These are phyloP conservation scores for Macroteleia sp. DNA, from an alignment of 2,888 invertebrate genomes.

Conservation along the genomic window DNA sequence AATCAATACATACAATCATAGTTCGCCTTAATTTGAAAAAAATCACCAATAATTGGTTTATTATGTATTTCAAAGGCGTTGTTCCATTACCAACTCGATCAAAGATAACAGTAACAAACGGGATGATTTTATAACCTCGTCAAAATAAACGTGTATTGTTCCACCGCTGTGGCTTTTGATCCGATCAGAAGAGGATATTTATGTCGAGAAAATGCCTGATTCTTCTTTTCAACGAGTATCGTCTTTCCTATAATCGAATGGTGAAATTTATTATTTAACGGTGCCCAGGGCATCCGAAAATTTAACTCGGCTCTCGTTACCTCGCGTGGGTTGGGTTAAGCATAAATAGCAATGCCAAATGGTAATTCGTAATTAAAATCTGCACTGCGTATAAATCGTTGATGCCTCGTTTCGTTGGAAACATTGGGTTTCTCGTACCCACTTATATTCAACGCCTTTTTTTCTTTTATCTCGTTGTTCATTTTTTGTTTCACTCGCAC, in stretches of 20 bases:
- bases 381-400: conserved; percentile 9
- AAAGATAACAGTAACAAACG: conserved; percentile 21
- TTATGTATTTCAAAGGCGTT: conserved; percentile 11
- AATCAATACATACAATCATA: conserved; percentile 75
- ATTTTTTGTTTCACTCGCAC: conserved; percentile 43
- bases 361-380: conserved; percentile 16
- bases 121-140: conserved; percentile 6
- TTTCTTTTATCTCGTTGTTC: conserved; percentile 8
- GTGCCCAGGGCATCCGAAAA: conserved; percentile 52
- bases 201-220: background rate
- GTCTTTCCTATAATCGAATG: too few species aligned
- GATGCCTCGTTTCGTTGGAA: conserved; percentile 7
- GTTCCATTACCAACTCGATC: conserved; percentile 7
- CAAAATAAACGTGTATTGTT: conserved; percentile 21
- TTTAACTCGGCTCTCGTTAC: too few species aligned
- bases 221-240: too few species aligned
- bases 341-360: too few species aligned
- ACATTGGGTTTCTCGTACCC: conserved; percentile 16
- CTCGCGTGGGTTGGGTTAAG: too few species aligned
- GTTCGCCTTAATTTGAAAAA: conserved; percentile 58
- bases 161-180: conserved; percentile 1
- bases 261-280: conserved; percentile 46
- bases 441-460: conserved; percentile 27
- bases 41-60: conserved; percentile 31
- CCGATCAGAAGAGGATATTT: conserved; percentile 9